Evolutionary conservation across 2,797 vertebrate species (phyloP), one percentile per base, ranked within the genome.

Genomic region (Esox masquinongy): DNA sequence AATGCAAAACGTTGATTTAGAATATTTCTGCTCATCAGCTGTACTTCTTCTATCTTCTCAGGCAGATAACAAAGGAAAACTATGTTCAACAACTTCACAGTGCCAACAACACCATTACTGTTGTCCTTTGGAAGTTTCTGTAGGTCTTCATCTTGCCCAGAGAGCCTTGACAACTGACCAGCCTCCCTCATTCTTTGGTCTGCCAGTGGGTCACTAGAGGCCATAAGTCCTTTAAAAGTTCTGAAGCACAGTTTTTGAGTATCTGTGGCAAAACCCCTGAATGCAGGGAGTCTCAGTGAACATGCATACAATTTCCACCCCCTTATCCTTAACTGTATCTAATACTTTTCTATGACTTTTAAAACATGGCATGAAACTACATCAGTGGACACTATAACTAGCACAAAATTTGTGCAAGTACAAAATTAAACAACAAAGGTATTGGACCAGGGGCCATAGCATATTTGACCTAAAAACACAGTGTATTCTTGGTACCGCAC

Each of bases 401-500:
- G 47, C 36, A 39, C 50, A 74, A 59, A 43, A 61, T 74, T 74
- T 68, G 56, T 36, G 26, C 24, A 67, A 59, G n/a, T 15, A 59
- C 53, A 56, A 4, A 9, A 22, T 56, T n/a, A 7, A 31, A 26
- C 70, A 8, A 3, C 8, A 5, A 4, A 17, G 2, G 72, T 59
- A 5, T 49, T 49, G 50, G 71, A 34, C 22, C 15, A 17, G 36
- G 64, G 68, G 22, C 68, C 74, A 63, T 36, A 50, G 19, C 19
- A 14, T 22, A 39, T 31, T 19, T 83, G 74, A 74, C 29, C 76
- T 70, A 17, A 75, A 3, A n/a, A 47, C 34, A 47, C 9, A 17
- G 6, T n/a, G 9, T 56, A 56, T 56, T 79, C 26, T 73, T 79
- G 79, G 31, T 5, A 34, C n/a, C 24, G 9, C 74, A 43, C 64